Percentiles rank a stretch among this genome's conserved stretches.
phyloP scores from a whole-genome alignment of 2,888 invertebrate genomes.

The Agonopterix heracliana region DNA sequence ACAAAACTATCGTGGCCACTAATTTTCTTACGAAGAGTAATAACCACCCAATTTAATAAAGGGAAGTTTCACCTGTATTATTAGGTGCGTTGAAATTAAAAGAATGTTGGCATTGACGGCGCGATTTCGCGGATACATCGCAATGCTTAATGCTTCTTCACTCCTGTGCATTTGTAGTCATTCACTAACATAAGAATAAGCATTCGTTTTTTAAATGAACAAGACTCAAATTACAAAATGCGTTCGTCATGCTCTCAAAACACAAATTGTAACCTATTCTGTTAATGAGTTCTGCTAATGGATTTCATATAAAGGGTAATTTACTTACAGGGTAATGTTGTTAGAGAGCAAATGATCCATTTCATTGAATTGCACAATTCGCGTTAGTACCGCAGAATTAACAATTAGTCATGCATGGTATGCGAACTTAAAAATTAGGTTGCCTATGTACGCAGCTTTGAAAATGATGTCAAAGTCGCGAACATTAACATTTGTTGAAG shows the following conservation, averaged over 20 bases:
- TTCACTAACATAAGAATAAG: neutral
- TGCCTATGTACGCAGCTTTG: too few relatives aligned
- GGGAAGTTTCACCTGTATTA: neutral
- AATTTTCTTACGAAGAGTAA: too few relatives aligned
- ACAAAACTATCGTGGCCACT: too few relatives aligned
- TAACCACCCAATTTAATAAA: neutral
- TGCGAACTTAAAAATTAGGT: too few relatives aligned
- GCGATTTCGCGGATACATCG: constrained; percentile 37
- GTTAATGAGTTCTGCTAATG: constrained; percentile 5
- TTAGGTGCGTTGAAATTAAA: neutral
- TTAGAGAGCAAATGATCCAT: constrained; percentile 2
- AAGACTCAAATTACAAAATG: neutral
- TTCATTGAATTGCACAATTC: neutral
- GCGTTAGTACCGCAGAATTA: neutral
- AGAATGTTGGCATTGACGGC: constrained; percentile 33
- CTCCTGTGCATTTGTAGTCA: neutral
- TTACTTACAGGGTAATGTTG: neutral
- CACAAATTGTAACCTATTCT: constrained; percentile 3
- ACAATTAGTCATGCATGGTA: too few relatives aligned
- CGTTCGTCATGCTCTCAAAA: constrained; percentile 10
- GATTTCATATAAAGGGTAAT: constrained; percentile 6
- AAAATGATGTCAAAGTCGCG: neutral
- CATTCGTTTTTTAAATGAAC: neutral
- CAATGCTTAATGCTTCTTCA: neutral
- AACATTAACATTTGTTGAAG: neutral